A percentile compares a stretch with the other conserved stretches of the same genome.
phyloP scores from a whole-genome alignment of 2,113 vertebrate species.

The Syrmaticus mikado region DNA sequence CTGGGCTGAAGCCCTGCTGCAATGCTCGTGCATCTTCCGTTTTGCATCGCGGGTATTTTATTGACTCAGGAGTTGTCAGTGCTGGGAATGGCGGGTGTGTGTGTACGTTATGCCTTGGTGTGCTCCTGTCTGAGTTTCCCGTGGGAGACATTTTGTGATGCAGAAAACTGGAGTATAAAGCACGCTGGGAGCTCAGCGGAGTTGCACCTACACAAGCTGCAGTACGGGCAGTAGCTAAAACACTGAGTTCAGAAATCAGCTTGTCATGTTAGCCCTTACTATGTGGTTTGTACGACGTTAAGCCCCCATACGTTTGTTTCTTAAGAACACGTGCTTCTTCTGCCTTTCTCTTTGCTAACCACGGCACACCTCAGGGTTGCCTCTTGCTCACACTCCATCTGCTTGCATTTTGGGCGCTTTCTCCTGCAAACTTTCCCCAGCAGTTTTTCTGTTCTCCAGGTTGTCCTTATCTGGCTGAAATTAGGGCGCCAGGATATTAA shows the following conservation, averaged over 20 bases:
- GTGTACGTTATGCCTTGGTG: background rate
- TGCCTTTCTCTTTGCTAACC: background rate
- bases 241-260: too few relatives aligned
- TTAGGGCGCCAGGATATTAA: background rate
- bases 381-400: fast-evolving
- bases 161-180: background rate
- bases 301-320: background rate
- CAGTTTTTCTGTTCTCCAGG: background rate
- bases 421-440: background rate
- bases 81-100: background rate
- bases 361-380: background rate
- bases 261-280: background rate
- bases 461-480: background rate
- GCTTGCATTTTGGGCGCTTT: background rate
- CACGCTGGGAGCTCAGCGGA: background rate
- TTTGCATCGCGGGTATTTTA: background rate
- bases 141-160: background rate
- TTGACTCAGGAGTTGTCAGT: background rate
- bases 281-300: background rate
- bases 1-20: background rate
- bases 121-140: background rate
- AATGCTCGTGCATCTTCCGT: fast-evolving
- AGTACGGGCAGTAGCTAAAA: background rate
- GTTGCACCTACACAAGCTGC: background rate
- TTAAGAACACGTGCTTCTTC: background rate